These are phyloP conservation scores for Sebastes wilsoni DNA, from an alignment of 2,797 vertebrate genomes.

Conservation along the genomic window DNA sequence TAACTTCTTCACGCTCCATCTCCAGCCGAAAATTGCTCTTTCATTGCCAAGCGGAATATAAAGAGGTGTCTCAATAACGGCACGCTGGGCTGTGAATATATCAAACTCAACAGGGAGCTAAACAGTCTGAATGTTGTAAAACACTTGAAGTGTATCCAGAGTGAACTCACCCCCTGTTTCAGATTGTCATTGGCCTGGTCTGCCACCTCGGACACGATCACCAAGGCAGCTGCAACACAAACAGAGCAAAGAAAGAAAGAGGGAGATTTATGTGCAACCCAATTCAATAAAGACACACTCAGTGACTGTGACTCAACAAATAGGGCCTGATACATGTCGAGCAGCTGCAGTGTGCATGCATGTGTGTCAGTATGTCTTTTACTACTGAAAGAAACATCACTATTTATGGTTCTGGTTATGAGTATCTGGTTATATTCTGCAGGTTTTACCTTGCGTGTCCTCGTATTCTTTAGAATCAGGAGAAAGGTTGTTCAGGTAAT, in stretches of 20 bases:
- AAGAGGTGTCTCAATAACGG: constrained; percentile 16
- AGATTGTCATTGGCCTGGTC: constrained; percentile 93
- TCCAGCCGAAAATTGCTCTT: constrained; percentile 43
- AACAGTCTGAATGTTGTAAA: constrained; percentile 20
- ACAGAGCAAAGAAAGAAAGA: constrained; percentile 33
- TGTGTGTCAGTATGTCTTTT: neutral
- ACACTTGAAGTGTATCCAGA: constrained; percentile 10
- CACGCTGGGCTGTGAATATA: constrained; percentile 13
- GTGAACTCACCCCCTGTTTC: constrained; percentile 92
- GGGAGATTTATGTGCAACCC: constrained; percentile 23
- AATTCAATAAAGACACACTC: constrained; percentile 37
- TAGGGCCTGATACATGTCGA: neutral
- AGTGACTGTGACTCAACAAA: constrained; percentile 21
- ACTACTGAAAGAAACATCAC: neutral
- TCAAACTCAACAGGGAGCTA: constrained; percentile 30
- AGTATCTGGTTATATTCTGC: neutral
- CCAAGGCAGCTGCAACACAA: constrained; percentile 88
- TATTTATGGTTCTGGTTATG: neutral
- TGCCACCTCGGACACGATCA: constrained; percentile 90
- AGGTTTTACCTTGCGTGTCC: constrained; percentile 90
- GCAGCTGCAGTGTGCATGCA: constrained; percentile 36
- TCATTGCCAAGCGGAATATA: constrained; percentile 39
- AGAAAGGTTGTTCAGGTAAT: constrained; percentile 97
- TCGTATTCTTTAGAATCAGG: constrained; percentile 96
- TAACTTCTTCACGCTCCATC: constrained; percentile 40